These are phyloP conservation scores for Nomada flava DNA, from an alignment of 2,888 invertebrate genomes.

Conservation along the genomic window DNA sequence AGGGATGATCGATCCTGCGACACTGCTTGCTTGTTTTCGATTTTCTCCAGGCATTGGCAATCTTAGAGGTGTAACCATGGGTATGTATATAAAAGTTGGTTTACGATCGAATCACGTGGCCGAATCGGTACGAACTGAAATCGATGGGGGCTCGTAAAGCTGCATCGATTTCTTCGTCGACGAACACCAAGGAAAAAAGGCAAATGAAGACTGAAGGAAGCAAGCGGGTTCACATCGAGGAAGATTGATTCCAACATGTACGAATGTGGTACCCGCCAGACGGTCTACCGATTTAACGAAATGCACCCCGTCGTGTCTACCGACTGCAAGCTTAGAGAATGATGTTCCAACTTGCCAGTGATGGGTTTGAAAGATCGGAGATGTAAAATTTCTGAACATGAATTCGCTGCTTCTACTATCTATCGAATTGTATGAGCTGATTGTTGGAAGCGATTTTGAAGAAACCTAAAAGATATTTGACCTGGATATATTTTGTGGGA, in stretches of 20 bases:
- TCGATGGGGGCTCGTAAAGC: conserved; percentile 60
- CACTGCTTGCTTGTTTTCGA: conserved; percentile 65
- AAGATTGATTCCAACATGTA: conserved; percentile 49
- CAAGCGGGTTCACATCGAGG: conserved; percentile 20
- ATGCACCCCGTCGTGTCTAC: conserved; percentile 1
- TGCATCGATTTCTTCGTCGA: conserved; percentile 49
- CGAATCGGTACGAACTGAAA: conserved; percentile 51
- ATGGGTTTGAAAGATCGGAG: not conserved
- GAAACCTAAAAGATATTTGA: not conserved
- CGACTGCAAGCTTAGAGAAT: not conserved
- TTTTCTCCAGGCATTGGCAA: conserved; percentile 49
- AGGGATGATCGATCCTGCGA: conserved; percentile 7
- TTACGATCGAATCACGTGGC: conserved; percentile 68
- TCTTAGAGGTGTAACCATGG: conserved; percentile 17
- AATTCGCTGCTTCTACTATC: not conserved
- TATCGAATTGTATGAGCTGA: not conserved
- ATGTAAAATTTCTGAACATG: not conserved
- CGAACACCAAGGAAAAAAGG: conserved; percentile 35
- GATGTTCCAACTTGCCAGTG: not conserved
- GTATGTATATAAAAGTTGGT: conserved; percentile 57
- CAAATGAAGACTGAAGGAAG: conserved; percentile 46
- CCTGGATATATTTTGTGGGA: not conserved
- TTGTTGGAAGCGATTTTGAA: not conserved
- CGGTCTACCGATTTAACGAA: conserved; percentile 14
- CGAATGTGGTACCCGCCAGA: not conserved